Conservation (phyloP, 2,113 vertebrate genomes). For the Numida meleagris region DNA sequence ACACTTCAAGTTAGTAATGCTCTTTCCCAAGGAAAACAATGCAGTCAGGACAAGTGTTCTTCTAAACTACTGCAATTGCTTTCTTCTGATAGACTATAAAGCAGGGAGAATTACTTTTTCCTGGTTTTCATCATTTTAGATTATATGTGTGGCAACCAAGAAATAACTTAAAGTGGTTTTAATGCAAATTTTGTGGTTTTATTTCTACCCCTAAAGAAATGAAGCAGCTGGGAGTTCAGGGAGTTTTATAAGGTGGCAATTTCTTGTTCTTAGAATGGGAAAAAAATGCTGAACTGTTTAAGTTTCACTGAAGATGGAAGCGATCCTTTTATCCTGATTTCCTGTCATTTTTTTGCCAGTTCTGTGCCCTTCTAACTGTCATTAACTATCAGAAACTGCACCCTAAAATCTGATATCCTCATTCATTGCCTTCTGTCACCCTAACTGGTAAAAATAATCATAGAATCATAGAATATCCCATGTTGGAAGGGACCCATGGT, state of each 20-base stretch:
- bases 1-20: neutral
- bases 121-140: neutral
- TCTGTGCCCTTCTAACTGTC: neutral
- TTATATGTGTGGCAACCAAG: neutral
- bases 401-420: too few relatives aligned
- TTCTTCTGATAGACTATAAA: neutral
- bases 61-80: neutral
- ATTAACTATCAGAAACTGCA: neutral
- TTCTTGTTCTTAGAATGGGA: neutral
- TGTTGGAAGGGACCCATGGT: too few relatives aligned
- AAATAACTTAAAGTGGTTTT: neutral
- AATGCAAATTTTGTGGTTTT: neutral
- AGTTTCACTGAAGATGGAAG: neutral
- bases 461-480: too few relatives aligned
- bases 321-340: neutral
- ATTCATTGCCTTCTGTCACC: neutral
- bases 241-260: neutral
- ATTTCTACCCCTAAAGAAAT: neutral
- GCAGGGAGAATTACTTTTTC: neutral
- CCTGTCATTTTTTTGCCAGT: neutral
- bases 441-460: neutral
- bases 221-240: neutral
- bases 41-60: neutral
- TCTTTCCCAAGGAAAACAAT: neutral
- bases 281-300: neutral